These are phyloP conservation scores for Phylloscopus whistleri DNA, from an alignment of 2,113 vertebrate species.

Conservation along the genomic window DNA sequence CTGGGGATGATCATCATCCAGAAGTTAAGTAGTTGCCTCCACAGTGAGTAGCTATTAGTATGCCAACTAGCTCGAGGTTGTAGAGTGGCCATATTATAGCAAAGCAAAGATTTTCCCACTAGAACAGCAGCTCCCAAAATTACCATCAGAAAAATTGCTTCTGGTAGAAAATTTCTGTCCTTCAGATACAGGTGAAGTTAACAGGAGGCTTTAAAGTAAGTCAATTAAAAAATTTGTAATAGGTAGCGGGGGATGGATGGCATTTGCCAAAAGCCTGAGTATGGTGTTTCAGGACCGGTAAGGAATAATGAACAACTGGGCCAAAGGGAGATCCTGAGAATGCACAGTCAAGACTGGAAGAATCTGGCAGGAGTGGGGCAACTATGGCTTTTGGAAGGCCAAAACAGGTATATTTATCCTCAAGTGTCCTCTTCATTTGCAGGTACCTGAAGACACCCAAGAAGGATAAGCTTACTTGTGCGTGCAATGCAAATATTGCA, in stretches of 20 bases:
- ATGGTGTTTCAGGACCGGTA: neutral
- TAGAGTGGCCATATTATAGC: neutral
- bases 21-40: neutral
- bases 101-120: neutral
- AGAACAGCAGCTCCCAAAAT: neutral
- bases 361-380: neutral
- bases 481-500: rapidly evolving
- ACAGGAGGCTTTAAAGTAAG: neutral
- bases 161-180: neutral
- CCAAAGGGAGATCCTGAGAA: neutral
- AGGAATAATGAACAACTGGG: neutral
- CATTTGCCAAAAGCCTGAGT: neutral
- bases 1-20: neutral
- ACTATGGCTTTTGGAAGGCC: neutral
- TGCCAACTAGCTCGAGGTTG: neutral
- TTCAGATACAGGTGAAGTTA: neutral
- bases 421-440: neutral
- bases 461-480: neutral
- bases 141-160: neutral
- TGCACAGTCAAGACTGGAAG: neutral
- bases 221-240: neutral
- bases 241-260: neutral
- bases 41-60: neutral
- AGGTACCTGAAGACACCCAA: neutral
- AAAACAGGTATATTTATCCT: neutral